Evolutionary conservation across 2,113 vertebrate species (phyloP), one percentile per base, ranked within the genome.

Genomic region (Butastur rufipennis): DNA sequence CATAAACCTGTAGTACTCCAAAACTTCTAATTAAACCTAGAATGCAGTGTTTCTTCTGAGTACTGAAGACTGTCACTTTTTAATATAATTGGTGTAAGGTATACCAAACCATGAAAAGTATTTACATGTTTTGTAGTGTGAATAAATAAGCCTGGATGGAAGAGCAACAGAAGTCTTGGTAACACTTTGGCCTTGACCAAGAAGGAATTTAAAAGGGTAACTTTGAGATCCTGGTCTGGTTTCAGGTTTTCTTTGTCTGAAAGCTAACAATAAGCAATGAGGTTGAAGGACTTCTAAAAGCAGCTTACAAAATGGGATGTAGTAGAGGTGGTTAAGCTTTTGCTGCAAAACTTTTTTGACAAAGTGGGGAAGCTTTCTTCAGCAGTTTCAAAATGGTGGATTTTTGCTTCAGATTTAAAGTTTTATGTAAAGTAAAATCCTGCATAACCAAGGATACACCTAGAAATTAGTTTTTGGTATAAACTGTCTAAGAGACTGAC

Each of bases 41-140:
- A 97, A 95, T 95, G 93, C 94, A 83, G 94, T 97, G 85, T 96
- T 96, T 96, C 95, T 96, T 96, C 96, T 95, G 85, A 96, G 74
- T 96, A 92, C 92, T 96, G 96, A 96, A 96, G 95, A 95, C 87
- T 97, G 93, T 97, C 96, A 80, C 93, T 95, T 94, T 93, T 82
- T 96, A 68, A 84, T 93, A 93, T 79, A 52, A 88, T 90, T 95
- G 95, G 95, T 97, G 87, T 96, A 65, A 96, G 95, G 95, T 94
- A 97, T 97, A 95, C 95, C 95, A 96, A 97, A 96, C 96, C 96
- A 96, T 97, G 96, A 97, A 96, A 97, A 97, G 95, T 96, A 93
- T 97, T 97, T 97, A 96, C 96, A 12, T 97, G 96, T 97, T 97
- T 97, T 96, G 96, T 97, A 96, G 95, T 97, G 96, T 96, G 96